These are phyloP conservation scores for Anser brachyrhynchus DNA, from an alignment of 2,113 vertebrate genomes.

Conservation along the genomic window DNA sequence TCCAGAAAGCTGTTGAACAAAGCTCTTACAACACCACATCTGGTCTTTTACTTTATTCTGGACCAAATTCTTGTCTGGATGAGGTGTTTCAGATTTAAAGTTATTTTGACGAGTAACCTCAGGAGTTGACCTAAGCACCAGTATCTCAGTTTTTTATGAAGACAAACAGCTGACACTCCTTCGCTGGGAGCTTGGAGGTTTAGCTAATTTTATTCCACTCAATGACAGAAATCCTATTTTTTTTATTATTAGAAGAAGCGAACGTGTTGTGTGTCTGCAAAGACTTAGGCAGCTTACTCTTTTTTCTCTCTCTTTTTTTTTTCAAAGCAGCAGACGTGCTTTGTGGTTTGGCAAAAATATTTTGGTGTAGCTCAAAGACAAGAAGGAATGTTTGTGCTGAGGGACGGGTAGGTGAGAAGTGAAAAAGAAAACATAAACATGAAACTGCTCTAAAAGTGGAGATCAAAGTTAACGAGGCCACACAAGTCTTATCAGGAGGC, in stretches of 20 bases:
- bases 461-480: neutral
- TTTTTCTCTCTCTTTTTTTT: accelerated
- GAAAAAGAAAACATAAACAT: neutral
- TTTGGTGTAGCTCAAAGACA: neutral
- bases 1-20: neutral
- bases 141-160: neutral
- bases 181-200: neutral
- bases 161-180: neutral
- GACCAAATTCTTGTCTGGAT: neutral
- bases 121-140: neutral
- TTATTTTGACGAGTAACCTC: neutral
- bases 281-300: neutral
- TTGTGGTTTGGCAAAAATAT: neutral
- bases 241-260: neutral
- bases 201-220: neutral
- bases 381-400: neutral
- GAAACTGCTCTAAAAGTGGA: neutral
- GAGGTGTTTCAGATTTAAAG: neutral
- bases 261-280: accelerated
- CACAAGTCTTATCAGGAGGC: neutral
- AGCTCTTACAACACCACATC: neutral
- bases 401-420: neutral
- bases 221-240: neutral
- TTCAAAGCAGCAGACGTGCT: neutral
- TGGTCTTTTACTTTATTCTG: neutral